A percentile compares a stretch with the other conserved stretches of the same genome.
phyloP scores from a whole-genome alignment of 2,113 vertebrate species.

The Micromys minutus region DNA sequence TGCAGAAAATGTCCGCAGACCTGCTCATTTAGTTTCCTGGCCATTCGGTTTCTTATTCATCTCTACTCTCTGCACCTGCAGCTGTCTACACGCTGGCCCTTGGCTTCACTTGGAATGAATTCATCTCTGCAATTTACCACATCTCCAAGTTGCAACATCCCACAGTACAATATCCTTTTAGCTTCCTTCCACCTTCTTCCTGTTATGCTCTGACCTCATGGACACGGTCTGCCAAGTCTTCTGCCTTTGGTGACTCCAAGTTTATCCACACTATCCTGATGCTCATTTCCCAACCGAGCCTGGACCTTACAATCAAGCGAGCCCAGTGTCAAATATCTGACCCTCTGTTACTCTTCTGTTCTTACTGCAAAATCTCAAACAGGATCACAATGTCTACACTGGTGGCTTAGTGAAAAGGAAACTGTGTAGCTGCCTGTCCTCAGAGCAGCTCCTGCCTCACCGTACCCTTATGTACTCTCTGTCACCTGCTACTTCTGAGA shows the following conservation, averaged over 20 bases:
- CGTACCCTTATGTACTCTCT: neutral
- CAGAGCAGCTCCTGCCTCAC: neutral
- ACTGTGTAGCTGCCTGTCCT: neutral
- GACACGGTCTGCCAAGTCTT: neutral
- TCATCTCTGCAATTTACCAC: neutral
- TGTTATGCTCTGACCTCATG: conserved; percentile 9
- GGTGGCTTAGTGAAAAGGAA: conserved; percentile 1
- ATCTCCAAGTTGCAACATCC: neutral
- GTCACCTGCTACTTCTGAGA: neutral
- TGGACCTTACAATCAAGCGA: neutral
- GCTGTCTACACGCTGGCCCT: neutral
- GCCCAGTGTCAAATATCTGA: conserved; percentile 3
- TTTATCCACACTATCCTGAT: neutral
- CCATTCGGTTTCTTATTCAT: neutral
- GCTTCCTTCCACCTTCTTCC: neutral
- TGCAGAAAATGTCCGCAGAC: neutral
- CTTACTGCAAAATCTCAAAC: conserved; percentile 6
- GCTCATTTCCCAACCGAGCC: neutral
- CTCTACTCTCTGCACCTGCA: neutral
- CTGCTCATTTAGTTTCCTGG: neutral
- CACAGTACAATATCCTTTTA: neutral
- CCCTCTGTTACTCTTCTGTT: neutral
- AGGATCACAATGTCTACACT: neutral
- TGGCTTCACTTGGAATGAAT: neutral
- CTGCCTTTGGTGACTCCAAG: neutral